Evolutionary conservation across 2,888 invertebrate species (phyloP), one percentile per base, ranked within the genome.

Genomic region (Netelia fuscicornis): DNA sequence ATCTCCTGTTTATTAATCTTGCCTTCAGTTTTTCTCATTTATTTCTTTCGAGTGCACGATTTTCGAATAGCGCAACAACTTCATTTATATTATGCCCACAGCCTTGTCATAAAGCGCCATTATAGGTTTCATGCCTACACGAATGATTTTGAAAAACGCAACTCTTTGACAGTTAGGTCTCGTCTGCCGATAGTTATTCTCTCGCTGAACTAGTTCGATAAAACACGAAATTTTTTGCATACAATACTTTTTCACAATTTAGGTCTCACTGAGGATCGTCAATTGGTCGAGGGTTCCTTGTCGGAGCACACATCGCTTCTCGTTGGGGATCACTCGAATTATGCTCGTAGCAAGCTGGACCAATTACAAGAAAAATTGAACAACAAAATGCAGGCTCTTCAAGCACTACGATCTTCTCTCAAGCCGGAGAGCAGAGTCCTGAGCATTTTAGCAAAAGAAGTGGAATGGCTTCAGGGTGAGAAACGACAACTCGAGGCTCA

Each of bases 351-450:
- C 88, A 98, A 98, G 93, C 94, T 98, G 3, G 97, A 97, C 91
- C 97, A 97, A 91, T 93, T 98, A 78, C 97, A 98, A 89, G 98
- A 98, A 90, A 96, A 97, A 90, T 95, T 98, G 84, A 96, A 96
- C 90, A 98, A 98, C 90, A 98, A 98, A 94, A 96, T 95, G 90
- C 94, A 96, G 95, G 98, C 98, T 0, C 93, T 98, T 81, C 97
- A 97, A 89, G 98, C 98, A 0, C 94, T 98, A 6, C 96, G 96
- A 87, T 96, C 96, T n/a, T 97, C 98, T 0, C 94, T 98, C 9
- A 97, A 97, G 91, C 97, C 97, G 0, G 98, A 98, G 90, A 97
- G 97, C 0, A 97, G 97, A 89, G 97, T 98, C 1, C 93, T 98
- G 72, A 94, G 96, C 81, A 96, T 97, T 94, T 94, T 98, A 75